These are phyloP conservation scores for Proteles cristata DNA, from an alignment of 2,113 vertebrate species.

Conservation along the genomic window DNA sequence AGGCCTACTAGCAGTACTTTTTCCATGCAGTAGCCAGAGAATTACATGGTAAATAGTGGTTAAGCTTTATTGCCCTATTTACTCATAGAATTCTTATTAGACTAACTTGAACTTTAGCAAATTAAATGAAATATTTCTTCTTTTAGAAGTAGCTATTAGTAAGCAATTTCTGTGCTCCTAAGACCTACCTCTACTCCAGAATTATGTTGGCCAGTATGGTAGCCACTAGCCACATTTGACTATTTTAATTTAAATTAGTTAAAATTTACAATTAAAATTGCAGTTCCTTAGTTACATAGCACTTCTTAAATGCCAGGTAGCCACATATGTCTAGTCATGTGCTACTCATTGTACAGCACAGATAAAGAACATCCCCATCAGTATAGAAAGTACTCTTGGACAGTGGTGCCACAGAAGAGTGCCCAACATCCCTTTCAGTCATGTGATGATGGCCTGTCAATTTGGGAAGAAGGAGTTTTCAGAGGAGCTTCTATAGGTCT, in stretches of 20 bases:
- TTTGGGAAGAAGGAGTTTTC: not conserved
- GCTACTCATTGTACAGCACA: not conserved
- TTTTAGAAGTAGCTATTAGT: not conserved
- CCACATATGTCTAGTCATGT: not conserved
- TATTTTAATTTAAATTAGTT: conserved; percentile 13
- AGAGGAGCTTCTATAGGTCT: not conserved
- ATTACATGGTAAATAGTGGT: not conserved
- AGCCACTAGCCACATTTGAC: not conserved
- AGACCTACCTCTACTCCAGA: not conserved
- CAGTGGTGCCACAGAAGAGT: not conserved
- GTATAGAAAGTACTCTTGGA: not conserved
- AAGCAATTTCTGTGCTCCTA: not conserved
- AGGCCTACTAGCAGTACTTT: not conserved
- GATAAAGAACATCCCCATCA: not conserved
- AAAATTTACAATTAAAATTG: not conserved
- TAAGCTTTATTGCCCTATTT: not conserved
- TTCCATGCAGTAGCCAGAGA: not conserved
- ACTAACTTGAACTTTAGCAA: not conserved
- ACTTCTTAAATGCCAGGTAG: not conserved
- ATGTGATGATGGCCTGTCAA: not conserved
- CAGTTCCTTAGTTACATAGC: not conserved
- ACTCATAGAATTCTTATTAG: conserved; percentile 27
- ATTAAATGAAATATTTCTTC: conserved; percentile 12
- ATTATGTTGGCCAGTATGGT: not conserved
- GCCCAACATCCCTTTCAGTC: not conserved